Evolutionary conservation across 92 coral and sea anemone species (phyloP).

Genomic region (Umimayanthus kanabou): DNA sequence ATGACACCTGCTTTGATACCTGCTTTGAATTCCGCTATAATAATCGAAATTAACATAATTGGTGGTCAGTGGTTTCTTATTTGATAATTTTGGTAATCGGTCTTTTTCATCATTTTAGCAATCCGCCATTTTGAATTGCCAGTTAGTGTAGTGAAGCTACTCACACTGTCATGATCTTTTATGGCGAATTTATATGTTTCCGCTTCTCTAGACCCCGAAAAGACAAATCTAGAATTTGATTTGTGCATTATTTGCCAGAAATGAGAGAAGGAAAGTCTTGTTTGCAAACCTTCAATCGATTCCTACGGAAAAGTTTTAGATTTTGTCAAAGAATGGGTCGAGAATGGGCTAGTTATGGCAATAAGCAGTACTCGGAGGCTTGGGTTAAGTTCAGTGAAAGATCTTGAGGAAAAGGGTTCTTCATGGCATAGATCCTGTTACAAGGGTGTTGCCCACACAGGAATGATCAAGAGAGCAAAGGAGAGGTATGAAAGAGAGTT

Average conservation of each 20-base stretch:
- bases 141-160: constrained; percentile 20
- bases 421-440: constrained; percentile 59
- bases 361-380: constrained; percentile 43
- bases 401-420: background rate
- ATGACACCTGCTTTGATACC: constrained; percentile 16
- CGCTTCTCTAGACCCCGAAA: constrained; percentile 1
- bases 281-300: constrained; percentile 39
- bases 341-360: constrained; percentile 52
- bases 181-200: constrained; percentile 26
- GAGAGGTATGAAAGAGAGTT: constrained; percentile 52
- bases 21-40: constrained; percentile 1
- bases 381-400: constrained; percentile 39
- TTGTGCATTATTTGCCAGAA: constrained; percentile 57
- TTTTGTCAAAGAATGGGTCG: constrained; percentile 45
- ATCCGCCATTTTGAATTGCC: constrained; percentile 55
- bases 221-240: constrained; percentile 29
- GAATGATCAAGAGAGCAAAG: constrained; percentile 50
- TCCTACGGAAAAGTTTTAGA: constrained; percentile 35
- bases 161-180: constrained; percentile 7
- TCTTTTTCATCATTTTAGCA: constrained; percentile 31
- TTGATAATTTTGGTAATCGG: constrained; percentile 49
- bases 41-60: constrained; percentile 2
- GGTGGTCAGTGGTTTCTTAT: background rate
- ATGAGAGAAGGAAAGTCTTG: constrained; percentile 47
- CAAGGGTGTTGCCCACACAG: constrained; percentile 43